Percentiles rank a stretch among this genome's conserved stretches.
Conservation (phyloP, 2,113 vertebrate species). For the Sander vitreus region DNA sequence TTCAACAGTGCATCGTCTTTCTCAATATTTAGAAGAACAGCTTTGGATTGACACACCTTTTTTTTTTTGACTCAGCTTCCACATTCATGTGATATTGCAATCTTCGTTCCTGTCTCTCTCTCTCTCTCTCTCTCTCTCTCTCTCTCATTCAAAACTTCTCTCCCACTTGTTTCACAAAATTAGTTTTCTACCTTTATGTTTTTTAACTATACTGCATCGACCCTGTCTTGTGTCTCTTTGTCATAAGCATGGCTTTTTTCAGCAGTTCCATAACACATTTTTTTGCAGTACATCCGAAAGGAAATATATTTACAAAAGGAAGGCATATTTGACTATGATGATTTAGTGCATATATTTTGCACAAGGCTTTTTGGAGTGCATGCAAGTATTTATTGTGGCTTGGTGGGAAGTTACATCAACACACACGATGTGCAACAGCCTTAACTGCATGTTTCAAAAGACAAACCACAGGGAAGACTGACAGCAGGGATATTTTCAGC, state of each 20-base stretch:
- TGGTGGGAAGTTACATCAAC: neutral
- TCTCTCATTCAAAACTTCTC: neutral
- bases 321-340: neutral
- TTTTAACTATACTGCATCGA: neutral
- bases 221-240: neutral
- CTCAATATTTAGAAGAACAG: neutral
- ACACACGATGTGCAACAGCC: conserved; percentile 19
- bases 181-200: neutral
- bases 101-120: neutral
- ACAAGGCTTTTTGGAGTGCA: neutral
- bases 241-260: neutral
- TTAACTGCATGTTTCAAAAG: conserved; percentile 57
- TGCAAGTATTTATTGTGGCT: neutral
- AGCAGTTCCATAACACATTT: neutral
- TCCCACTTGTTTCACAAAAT: neutral
- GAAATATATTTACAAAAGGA: neutral
- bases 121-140: neutral
- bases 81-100: conserved; percentile 29
- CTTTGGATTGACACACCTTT: neutral
- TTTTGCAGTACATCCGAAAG: neutral
- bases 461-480: neutral
- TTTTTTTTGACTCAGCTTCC: neutral
- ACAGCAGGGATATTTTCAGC: neutral
- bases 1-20: neutral
- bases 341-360: neutral